Conservation (phyloP, 2,888 invertebrate genomes). For the Andrena bicolor region DNA sequence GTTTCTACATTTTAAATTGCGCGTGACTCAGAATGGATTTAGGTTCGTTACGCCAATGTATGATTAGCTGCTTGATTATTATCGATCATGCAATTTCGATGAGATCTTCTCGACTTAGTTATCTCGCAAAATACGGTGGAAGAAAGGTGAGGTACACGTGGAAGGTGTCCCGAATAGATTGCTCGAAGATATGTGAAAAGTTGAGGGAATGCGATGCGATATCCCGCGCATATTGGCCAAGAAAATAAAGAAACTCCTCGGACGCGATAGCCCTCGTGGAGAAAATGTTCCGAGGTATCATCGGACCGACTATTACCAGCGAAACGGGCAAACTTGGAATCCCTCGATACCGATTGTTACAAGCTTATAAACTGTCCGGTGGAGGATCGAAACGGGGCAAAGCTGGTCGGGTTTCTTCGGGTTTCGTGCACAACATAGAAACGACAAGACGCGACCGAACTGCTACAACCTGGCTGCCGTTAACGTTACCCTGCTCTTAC, state of each 20-base stretch:
- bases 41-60: too few relatives aligned
- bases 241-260: slow-evolving; percentile 32
- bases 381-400: slow-evolving; percentile 29
- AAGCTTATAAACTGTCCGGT: slow-evolving; percentile 37
- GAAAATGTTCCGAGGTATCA: slow-evolving; percentile 33
- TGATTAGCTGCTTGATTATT: too few relatives aligned
- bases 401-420: slow-evolving; percentile 19
- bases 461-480: slow-evolving; percentile 23
- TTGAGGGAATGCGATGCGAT: slow-evolving; percentile 7
- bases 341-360: slow-evolving; percentile 54
- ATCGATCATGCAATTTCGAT: neutral
- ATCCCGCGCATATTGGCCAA: neutral
- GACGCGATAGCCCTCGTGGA: slow-evolving; percentile 18
- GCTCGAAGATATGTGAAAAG: neutral
- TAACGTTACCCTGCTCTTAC: slow-evolving; percentile 16
- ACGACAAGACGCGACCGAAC: slow-evolving; percentile 17
- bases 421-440: slow-evolving; percentile 29
- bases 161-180: neutral
- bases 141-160: neutral
- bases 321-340: slow-evolving; percentile 50
- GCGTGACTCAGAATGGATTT: too few relatives aligned
- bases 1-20: too few relatives aligned
- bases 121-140: neutral
- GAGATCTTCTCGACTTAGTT: too few relatives aligned
- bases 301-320: slow-evolving; percentile 30